Evolutionary conservation across 2,797 vertebrate species (phyloP).

Genomic region (Myripristis murdjan): DNA sequence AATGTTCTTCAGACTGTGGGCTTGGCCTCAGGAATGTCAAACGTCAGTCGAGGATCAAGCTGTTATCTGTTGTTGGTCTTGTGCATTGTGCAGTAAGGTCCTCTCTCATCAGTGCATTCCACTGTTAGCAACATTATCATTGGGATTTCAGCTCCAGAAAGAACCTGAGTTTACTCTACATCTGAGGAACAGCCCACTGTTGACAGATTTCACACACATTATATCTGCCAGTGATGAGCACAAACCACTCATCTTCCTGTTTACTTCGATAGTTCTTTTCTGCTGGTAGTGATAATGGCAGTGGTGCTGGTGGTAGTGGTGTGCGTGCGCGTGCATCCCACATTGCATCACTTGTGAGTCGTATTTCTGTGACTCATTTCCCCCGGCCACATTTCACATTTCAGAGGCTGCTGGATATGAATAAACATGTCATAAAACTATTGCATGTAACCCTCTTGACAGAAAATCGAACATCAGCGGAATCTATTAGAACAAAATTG

Average conservation of each 20-base stretch:
- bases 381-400: slow-evolving; percentile 22
- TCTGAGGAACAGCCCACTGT: slow-evolving; percentile 23
- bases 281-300: slow-evolving; percentile 26
- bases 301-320: slow-evolving; percentile 11
- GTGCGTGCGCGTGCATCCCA: slow-evolving; percentile 12
- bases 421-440: slow-evolving; percentile 45
- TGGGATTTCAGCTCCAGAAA: not conserved
- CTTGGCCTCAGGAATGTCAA: not conserved
- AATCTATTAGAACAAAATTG: slow-evolving; percentile 31
- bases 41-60: not conserved
- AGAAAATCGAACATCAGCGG: slow-evolving; percentile 40
- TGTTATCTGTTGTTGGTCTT: not conserved
- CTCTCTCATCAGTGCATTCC: not conserved
- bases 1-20: not conserved
- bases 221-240: not conserved
- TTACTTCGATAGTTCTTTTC: slow-evolving; percentile 5
- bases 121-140: not conserved
- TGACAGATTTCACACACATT: slow-evolving; percentile 36
- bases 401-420: slow-evolving; percentile 32
- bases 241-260: slow-evolving; percentile 19
- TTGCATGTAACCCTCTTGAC: slow-evolving; percentile 34
- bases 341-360: slow-evolving; percentile 52
- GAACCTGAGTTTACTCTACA: slow-evolving; percentile 9
- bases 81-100: not conserved
- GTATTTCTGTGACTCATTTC: slow-evolving; percentile 58